phyloP scores from a whole-genome alignment of 1,140 invertebrate species.

The Aporrectodea caliginosa region DNA sequence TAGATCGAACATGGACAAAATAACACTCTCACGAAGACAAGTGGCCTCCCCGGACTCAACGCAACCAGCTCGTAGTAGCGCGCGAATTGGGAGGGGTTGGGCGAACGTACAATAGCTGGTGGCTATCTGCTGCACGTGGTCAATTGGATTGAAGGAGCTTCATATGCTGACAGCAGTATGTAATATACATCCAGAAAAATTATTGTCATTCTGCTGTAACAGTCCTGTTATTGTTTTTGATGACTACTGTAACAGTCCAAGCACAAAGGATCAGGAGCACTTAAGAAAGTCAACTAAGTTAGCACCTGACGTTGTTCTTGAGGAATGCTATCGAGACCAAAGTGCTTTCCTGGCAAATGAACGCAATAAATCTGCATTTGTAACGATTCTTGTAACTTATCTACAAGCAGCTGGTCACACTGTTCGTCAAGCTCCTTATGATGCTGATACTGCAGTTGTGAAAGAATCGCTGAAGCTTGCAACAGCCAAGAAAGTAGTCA shows the following conservation, averaged over 20 bases:
- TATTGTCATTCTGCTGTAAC: background rate
- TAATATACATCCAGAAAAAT: background rate
- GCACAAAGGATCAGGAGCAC: background rate
- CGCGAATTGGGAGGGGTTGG: too few relatives aligned
- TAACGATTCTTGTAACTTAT: background rate
- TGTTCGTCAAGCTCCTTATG: background rate
- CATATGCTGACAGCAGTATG: background rate
- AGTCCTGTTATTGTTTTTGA: background rate
- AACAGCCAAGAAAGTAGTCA: background rate
- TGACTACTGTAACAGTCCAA: background rate
- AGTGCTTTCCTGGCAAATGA: background rate
- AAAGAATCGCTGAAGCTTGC: background rate
- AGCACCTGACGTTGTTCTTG: background rate
- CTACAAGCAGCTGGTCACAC: background rate
- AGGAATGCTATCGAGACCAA: background rate
- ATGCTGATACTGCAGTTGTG: background rate
- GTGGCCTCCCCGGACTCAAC: too few relatives aligned
- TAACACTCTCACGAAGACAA: too few relatives aligned
- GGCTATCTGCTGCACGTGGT: too few relatives aligned
- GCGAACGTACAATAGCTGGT: too few relatives aligned
- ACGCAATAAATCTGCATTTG: background rate
- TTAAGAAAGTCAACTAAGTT: background rate
- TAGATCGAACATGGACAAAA: too few relatives aligned
- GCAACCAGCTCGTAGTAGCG: too few relatives aligned
- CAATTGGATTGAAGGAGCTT: too few relatives aligned